Percentiles rank a stretch among this genome's conserved stretches.
Evolutionary conservation across 2,797 vertebrate genomes (phyloP).

Genomic region (Poeciliopsis presidionis): DNA sequence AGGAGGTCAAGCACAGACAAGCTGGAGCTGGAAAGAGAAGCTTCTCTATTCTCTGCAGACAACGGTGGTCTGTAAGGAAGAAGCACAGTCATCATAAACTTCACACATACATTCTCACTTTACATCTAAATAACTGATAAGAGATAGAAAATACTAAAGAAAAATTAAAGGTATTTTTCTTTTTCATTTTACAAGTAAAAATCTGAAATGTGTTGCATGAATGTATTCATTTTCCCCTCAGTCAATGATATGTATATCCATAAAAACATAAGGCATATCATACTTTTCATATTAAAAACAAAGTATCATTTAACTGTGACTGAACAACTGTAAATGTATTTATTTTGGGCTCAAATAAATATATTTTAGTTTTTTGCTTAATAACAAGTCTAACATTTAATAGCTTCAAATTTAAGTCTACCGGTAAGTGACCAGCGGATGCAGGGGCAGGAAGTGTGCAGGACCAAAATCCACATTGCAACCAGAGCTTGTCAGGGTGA

Average conservation of each 20-base stretch:
- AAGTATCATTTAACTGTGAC: background rate
- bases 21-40: constrained; percentile 84
- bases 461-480: constrained; percentile 94
- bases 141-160: background rate
- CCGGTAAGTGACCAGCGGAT: constrained; percentile 93
- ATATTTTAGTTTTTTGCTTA: background rate
- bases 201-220: background rate
- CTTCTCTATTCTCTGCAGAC: constrained; percentile 71
- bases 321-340: background rate
- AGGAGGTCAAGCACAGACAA: constrained; percentile 85
- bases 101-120: background rate
- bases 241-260: background rate
- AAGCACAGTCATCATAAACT: background rate
- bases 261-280: background rate
- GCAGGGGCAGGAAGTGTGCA: constrained; percentile 94
- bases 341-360: background rate
- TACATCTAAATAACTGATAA: background rate
- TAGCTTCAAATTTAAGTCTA: constrained; percentile 58
- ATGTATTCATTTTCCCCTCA: background rate
- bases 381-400: background rate
- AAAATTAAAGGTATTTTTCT: background rate
- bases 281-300: background rate
- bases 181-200: background rate
- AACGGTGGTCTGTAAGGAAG: constrained; percentile 77
- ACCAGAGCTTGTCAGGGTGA: constrained; percentile 87